These are phyloP conservation scores for Bombus pascuorum DNA, from an alignment of 1,140 invertebrate genomes.

Conservation along the genomic window DNA sequence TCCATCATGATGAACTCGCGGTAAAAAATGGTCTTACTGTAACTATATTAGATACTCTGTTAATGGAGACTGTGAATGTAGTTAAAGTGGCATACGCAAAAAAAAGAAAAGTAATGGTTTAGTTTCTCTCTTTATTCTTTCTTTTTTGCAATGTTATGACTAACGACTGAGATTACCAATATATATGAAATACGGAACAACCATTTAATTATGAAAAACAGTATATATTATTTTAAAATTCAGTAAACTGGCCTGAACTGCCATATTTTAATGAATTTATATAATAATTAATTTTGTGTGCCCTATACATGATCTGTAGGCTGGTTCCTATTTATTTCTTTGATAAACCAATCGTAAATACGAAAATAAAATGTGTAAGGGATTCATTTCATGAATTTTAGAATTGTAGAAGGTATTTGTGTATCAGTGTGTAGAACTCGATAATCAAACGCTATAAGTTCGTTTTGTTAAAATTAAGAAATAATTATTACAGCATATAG, in stretches of 20 bases:
- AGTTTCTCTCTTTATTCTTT: conserved; percentile 39
- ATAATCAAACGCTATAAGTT: conserved; percentile 59
- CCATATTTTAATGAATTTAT: conserved; percentile 50
- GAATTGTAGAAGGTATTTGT: conserved; percentile 14
- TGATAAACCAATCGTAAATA: conserved; percentile 32
- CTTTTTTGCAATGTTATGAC: conserved; percentile 79
- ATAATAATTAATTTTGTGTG: conserved; percentile 20
- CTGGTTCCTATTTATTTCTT: conserved; percentile 73
- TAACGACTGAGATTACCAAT: conserved; percentile 88
- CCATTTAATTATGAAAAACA: not conserved
- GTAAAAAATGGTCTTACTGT: conserved; percentile 87
- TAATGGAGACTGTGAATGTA: conserved; percentile 84
- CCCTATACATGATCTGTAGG: conserved; percentile 78
- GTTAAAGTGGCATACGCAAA: conserved; percentile 77
- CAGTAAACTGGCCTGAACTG: conserved; percentile 23
- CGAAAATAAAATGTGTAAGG: conserved; percentile 6
- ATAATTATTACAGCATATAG: conserved; percentile 34
- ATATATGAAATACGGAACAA: conserved; percentile 3
- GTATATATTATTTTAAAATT: conserved; percentile 85
- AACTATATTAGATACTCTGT: conserved; percentile 85
- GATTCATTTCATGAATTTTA: conserved; percentile 31
- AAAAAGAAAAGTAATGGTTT: conserved; percentile 77
- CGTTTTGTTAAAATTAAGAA: conserved; percentile 48
- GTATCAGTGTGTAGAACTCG: conserved; percentile 16
- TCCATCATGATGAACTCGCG: conserved; percentile 87